Evolutionary conservation across 2,888 invertebrate genomes (phyloP).

Genomic region (Acanthosepion esculentum): DNA sequence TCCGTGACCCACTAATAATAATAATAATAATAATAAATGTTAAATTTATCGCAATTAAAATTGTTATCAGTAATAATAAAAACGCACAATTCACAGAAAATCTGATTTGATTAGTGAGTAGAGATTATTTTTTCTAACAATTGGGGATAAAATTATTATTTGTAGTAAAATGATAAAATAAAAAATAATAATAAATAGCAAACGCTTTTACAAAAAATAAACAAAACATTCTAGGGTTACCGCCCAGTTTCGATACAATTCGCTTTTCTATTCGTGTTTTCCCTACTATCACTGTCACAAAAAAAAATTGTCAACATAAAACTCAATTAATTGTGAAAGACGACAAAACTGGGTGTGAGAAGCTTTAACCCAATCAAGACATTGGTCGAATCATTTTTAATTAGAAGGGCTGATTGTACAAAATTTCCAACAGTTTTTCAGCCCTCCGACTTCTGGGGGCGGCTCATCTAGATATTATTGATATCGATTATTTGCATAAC

Average conservation of each 20-base stretch:
- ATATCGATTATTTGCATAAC: conserved; percentile 48
- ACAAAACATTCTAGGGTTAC: neutral
- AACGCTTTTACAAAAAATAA: neutral
- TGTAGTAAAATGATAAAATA: neutral
- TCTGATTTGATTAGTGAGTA: neutral
- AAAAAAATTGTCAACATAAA: conserved; percentile 36
- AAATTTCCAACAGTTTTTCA: conserved; percentile 2
- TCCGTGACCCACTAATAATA: neutral
- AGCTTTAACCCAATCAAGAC: conserved; percentile 34
- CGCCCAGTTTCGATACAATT: conserved; percentile 1
- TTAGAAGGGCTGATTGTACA: neutral
- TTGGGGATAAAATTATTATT: neutral
- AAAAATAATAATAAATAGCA: neutral
- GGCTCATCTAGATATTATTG: conserved; percentile 44
- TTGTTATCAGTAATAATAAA: conserved; percentile 33
- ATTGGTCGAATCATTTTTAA: conserved; percentile 42
- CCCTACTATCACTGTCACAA: neutral
- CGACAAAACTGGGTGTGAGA: neutral
- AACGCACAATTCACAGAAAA: neutral
- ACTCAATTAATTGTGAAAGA: conserved; percentile 15
- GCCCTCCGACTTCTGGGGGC: conserved; percentile 33
- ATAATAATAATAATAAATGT: neutral
- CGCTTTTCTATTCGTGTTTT: conserved; percentile 19
- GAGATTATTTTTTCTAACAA: neutral
- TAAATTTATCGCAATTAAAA: neutral